Base-by-base conservation (phyloP, 2,888 invertebrate genomes). In the Aproaerema taeniolella region DNA sequence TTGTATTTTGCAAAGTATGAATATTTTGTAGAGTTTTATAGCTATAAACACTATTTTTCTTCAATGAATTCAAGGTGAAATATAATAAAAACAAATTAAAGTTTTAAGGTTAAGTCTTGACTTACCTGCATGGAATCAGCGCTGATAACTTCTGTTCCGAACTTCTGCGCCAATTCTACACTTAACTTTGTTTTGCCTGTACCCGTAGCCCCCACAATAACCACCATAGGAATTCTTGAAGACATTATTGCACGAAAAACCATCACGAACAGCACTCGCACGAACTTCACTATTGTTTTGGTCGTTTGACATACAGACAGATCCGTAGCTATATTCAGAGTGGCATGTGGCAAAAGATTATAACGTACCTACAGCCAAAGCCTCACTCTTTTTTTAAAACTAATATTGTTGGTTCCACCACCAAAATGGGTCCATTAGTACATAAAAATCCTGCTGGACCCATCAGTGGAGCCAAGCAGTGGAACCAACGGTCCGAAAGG, bases 61-160 rank as follows among this genome's bases (percentile, higher is more conserved):
- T n/a, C n/a, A n/a, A n/a, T n/a, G n/a, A n/a, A n/a, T n/a, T n/a
- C n/a, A n/a, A n/a, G n/a, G n/a, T n/a, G n/a, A n/a, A n/a, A n/a
- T n/a, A n/a, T n/a, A n/a, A n/a, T n/a, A n/a, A n/a, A n/a, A n/a
- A n/a, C n/a, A n/a, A n/a, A n/a, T n/a, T n/a, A n/a, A n/a, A n/a
- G n/a, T 7, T 20, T 30, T 30, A 14, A 42, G 39, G 35, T 38
- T 39, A 16, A n/a, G n/a, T 28, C 37, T 20, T 2, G 29, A 58
- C 64, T 55, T 67, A 96, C 97, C 92, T 99, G 99, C 98, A 99
- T 99, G 12, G 99, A 98, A 90, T 99, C 99, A 0, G 98, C 98
- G 65, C 97, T 98, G 44, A 99, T 94, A 42, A 99, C 93, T 89
- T 99, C 98, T 15, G 96, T 95, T 51, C 89, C 89, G 74, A 94